Percentiles rank a stretch among this genome's conserved stretches.
phyloP scores from a whole-genome alignment of 1,140 invertebrate genomes.

The Doryteuthis pealeii region DNA sequence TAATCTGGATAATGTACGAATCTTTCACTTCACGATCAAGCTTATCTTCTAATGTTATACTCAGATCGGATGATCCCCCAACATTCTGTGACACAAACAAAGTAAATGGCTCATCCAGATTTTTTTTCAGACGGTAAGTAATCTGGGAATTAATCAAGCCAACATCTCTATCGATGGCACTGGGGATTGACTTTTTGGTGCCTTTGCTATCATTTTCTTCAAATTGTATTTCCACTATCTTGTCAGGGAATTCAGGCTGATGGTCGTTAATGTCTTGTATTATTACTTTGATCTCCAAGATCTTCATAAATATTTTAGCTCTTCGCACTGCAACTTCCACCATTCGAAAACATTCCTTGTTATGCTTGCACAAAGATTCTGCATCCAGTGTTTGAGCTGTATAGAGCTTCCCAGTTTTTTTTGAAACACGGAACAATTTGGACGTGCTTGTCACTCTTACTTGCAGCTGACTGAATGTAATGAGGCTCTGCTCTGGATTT shows the following conservation, averaged over 20 bases:
- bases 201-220: conserved; percentile 33
- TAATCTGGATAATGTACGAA: conserved; percentile 81
- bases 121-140: conserved; percentile 36
- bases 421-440: background rate
- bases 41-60: conserved; percentile 68
- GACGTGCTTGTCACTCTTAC: background rate
- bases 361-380: background rate
- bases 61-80: conserved; percentile 66
- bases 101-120: conserved; percentile 73
- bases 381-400: background rate
- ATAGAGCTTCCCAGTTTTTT: background rate
- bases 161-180: conserved; percentile 75
- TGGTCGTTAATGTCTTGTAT: conserved; percentile 92
- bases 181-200: conserved; percentile 23
- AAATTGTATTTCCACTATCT: conserved; percentile 45
- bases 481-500: background rate
- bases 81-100: conserved; percentile 69
- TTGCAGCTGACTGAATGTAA: background rate
- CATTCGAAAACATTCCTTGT: conserved; percentile 2
- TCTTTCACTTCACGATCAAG: conserved; percentile 81
- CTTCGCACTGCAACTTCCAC: background rate
- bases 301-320: conserved; percentile 3
- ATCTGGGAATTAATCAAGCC: conserved; percentile 61
- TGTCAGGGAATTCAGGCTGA: conserved; percentile 64
- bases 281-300: conserved; percentile 77